Base-by-base conservation (phyloP, 2,113 vertebrate genomes). In the Centropristis striata region DNA sequence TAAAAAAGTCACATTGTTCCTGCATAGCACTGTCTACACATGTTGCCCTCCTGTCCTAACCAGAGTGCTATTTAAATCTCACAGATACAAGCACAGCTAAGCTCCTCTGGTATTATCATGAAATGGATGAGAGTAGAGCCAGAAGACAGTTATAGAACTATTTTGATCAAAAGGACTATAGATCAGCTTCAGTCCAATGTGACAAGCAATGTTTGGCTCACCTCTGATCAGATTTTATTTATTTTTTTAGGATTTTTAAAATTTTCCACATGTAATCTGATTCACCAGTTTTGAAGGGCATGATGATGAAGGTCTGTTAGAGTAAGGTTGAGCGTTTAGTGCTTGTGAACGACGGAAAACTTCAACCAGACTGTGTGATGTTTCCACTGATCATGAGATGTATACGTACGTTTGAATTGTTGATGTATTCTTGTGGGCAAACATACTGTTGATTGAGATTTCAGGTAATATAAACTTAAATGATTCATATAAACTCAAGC, bases 1-100 rank as follows among this genome's bases (percentile, higher is more conserved):
- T 67, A 75, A 81, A 85, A 89, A 42, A 83, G 49, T 76, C 44
- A 51, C 75, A 87, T 83, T 83, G 73, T 68, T 78, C 51, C 25
- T 67, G 73, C 80, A 64, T 36, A 71, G 58, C 71, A 41, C n/a
- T 41, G 77, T 71, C 71, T 25, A 57, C 71, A 32, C 59, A 67
- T 46, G 64, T 54, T 42, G 27, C 10, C 49, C 27, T 65, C 16
- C 53, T 21, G 57, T 63, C 65, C 65, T 53, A n/a, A 57, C 59
- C 64, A 58, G 16, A n/a, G 47, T 5, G 49, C 64, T 83, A 75
- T 86, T 83, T 75, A 71, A 41, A 68, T 71, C 57, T 68, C 49
- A 16, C 23, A 28, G 49, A 72, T n/a, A 41, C 14, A 59, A 39
- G 75, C 32, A 73, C 55, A 78, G 67, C 44, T 79, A 79, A 81